Evolutionary conservation across 1,140 invertebrate species (phyloP), one percentile per base, ranked within the genome.

Genomic region (Prorops nasuta): DNA sequence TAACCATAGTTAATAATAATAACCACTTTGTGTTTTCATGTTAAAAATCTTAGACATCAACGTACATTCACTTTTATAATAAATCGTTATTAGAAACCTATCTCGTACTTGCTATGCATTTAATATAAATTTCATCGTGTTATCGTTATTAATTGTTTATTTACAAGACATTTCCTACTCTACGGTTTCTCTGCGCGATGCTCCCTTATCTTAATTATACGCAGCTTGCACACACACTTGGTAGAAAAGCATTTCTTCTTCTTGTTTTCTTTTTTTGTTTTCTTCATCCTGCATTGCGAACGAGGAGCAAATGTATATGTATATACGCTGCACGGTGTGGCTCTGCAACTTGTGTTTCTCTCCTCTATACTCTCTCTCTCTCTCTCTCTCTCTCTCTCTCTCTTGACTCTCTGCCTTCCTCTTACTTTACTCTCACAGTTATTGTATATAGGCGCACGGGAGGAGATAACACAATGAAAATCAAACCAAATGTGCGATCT

Each of bases 11-110:
- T 70, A 58, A 28, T n/a, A 64, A 58, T 63, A 65, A 66, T 70
- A 69, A 65, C 61, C 55, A 62, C 55, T 62, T 66, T 57, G 58
- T 55, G 52, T 62, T 52, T 60, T 52, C 44, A 53, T 63, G 55
- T 74, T 72, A 72, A 73, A 73, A 74, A 72, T 71, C 64, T 73
- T 73, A 70, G 69, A 74, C 71, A 74, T 71, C 72, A 73, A 74
- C 70, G 64, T 72, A 72, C 71, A 72, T 74, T 67, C 68, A 74
- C 54, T 67, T 71, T 69, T 67, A 69, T 73, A 67, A 69, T 72
- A 72, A 72, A 69, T 69, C 54, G 65, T 71, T 71, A 72, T 72
- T 71, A 65, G 67, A 72, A 74, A 72, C 66, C 69, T 74, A 72
- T 71, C 59, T 68, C 64, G 48, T 69, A 71, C 56, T 64, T 67